phyloP scores from a whole-genome alignment of 2,888 invertebrate species.

The Mactromeris polynyma region DNA sequence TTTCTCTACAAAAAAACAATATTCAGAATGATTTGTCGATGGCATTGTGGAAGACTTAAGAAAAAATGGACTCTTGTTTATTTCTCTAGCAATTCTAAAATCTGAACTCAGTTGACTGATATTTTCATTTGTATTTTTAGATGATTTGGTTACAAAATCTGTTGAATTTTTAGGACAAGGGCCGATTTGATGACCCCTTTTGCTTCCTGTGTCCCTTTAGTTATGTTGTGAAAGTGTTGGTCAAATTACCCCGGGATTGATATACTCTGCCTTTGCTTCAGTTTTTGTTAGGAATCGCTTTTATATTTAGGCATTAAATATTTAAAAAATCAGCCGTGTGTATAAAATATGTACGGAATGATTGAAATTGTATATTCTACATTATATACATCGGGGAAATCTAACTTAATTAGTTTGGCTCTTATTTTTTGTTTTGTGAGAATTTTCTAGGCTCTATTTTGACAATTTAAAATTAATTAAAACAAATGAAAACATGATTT shows the following conservation, averaged over 20 bases:
- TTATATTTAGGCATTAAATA: not conserved
- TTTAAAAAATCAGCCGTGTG: not conserved
- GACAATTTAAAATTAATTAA: conserved; percentile 15
- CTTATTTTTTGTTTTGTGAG: not conserved
- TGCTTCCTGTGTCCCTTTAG: conserved; percentile 1
- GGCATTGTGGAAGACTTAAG: not conserved
- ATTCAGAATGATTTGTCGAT: not conserved
- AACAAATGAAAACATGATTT: conserved; percentile 4
- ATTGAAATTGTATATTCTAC: not conserved
- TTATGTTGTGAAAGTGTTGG: conserved; percentile 3
- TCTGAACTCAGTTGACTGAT: not conserved
- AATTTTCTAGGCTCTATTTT: not conserved
- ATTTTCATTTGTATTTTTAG: not conserved
- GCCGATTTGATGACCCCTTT: not conserved
- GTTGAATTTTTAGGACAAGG: not conserved
- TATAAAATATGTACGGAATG: not conserved
- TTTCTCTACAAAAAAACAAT: not conserved
- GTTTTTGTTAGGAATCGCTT: not conserved
- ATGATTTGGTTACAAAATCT: not conserved
- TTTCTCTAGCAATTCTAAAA: not conserved
- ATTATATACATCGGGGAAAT: not conserved
- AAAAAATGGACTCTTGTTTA: not conserved
- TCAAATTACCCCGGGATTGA: not conserved
- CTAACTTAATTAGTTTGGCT: not conserved
- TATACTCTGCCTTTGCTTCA: not conserved